Percentiles rank a stretch among this genome's conserved stretches.
Conservation (phyloP, 2,888 invertebrate genomes). For the Macroteleia sp. region DNA sequence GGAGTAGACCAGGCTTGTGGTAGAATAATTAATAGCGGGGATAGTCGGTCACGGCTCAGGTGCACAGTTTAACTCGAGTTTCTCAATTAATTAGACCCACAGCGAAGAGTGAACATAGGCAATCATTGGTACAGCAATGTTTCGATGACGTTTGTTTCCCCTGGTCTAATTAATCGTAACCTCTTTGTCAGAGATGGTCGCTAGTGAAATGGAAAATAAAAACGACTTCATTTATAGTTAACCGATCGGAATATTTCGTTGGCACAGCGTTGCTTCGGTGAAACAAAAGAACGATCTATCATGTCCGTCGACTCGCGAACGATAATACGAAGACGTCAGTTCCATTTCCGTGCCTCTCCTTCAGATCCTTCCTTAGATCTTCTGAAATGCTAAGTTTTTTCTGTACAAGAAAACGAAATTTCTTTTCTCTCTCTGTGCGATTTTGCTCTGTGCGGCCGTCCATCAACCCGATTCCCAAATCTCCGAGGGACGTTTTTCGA, state of each 20-base stretch:
- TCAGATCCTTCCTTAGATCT: conserved; percentile 45
- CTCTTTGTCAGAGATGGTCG: neutral
- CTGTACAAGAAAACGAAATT: conserved; percentile 20
- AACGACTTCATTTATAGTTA: conserved; percentile 26
- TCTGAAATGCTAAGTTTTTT: conserved; percentile 19
- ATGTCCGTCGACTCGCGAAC: conserved; percentile 45
- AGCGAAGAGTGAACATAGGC: conserved; percentile 31
- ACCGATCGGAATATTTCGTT: conserved; percentile 26
- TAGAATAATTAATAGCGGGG: conserved; percentile 57
- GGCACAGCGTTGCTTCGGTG: conserved; percentile 37
- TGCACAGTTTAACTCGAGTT: conserved; percentile 25
- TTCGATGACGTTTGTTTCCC: conserved; percentile 21
- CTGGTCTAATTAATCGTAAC: conserved; percentile 25
- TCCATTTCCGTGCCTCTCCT: conserved; percentile 55
- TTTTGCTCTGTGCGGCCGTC: conserved; percentile 18
- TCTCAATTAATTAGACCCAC: conserved; percentile 58
- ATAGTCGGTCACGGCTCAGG: conserved; percentile 63
- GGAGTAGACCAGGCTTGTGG: conserved; percentile 36
- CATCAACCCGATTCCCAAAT: conserved; percentile 41
- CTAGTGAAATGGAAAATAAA: conserved; percentile 6
- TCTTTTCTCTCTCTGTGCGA: conserved; percentile 6
- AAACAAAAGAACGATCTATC: conserved; percentile 55
- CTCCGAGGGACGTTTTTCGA: conserved; percentile 25
- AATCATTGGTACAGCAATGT: no score
- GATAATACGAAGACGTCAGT: conserved; percentile 52